Conservation (phyloP, 2,888 invertebrate species). For the Drosophila quinaria region DNA sequence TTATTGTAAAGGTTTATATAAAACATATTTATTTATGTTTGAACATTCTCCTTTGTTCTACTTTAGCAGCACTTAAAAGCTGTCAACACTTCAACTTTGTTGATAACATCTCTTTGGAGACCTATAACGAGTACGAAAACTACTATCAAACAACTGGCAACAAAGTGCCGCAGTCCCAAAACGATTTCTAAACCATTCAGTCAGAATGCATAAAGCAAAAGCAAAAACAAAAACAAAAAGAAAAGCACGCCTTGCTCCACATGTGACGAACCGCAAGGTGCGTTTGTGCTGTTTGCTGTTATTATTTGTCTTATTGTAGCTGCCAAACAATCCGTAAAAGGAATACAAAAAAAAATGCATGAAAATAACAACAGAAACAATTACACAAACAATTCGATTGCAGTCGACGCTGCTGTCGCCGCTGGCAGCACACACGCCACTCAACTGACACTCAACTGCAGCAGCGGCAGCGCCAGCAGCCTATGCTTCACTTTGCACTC, state of each 20-base stretch:
- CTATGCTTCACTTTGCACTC: conserved; percentile 8
- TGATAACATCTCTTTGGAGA: conserved; percentile 64
- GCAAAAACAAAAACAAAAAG: conserved; percentile 18
- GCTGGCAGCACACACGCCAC: conserved; percentile 64
- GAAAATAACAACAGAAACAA: conserved; percentile 63
- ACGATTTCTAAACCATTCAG: conserved; percentile 75
- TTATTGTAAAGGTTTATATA: not conserved
- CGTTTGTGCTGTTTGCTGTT: conserved; percentile 63
- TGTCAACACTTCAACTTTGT: conserved; percentile 53
- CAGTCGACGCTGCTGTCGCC: conserved; percentile 52
- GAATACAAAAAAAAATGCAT: conserved; percentile 21
- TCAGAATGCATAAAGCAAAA: conserved; percentile 52
- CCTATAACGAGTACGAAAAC: conserved; percentile 59
- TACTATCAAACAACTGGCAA: conserved; percentile 56
- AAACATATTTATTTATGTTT: conserved; percentile 23
- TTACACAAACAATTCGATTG: conserved; percentile 73
- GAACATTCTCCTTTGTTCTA: conserved; percentile 49
- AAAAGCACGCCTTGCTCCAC: conserved; percentile 29
- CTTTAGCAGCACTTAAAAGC: conserved; percentile 47
- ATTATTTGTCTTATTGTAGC: conserved; percentile 54
- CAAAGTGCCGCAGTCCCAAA: conserved; percentile 68
- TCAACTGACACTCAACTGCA: conserved; percentile 68
- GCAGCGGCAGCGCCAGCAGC: conserved; percentile 32
- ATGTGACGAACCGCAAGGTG: conserved; percentile 76
- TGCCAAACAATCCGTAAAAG: conserved; percentile 56